These are phyloP conservation scores for Brenthis daphne DNA, from an alignment of 2,888 invertebrate species.

Conservation along the genomic window DNA sequence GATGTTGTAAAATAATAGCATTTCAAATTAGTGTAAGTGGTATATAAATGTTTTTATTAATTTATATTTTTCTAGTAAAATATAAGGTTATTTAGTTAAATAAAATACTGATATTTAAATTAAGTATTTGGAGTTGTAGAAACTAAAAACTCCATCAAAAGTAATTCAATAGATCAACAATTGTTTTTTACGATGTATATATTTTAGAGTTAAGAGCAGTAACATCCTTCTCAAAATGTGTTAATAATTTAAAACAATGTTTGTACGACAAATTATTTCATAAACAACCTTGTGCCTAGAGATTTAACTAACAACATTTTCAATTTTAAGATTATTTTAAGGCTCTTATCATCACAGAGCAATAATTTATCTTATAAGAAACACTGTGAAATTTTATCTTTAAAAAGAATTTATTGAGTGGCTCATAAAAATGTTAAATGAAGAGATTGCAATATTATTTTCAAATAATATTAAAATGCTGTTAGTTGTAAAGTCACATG, in stretches of 20 bases:
- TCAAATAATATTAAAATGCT: neutral
- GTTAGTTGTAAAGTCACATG: slow-evolving; percentile 1
- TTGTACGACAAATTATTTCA: slow-evolving; percentile 9
- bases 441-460: neutral
- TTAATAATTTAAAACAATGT: neutral
- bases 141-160: no score
- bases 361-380: no score
- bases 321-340: neutral
- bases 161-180: no score
- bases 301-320: slow-evolving; percentile 18
- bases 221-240: neutral
- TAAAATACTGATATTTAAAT: no score
- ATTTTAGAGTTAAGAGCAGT: no score
- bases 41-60: neutral
- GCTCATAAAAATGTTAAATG: neutral
- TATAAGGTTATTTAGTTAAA: no score
- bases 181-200: no score
- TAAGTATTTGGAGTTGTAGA: no score
- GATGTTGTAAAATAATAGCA: neutral
- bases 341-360: neutral
- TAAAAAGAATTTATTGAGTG: no score
- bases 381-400: no score
- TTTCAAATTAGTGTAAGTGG: neutral
- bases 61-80: no score
- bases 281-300: neutral